Percentiles rank a stretch among this genome's conserved stretches.
Evolutionary conservation across 2,888 invertebrate genomes (phyloP).

Genomic region (Dermolepida albohirtum): DNA sequence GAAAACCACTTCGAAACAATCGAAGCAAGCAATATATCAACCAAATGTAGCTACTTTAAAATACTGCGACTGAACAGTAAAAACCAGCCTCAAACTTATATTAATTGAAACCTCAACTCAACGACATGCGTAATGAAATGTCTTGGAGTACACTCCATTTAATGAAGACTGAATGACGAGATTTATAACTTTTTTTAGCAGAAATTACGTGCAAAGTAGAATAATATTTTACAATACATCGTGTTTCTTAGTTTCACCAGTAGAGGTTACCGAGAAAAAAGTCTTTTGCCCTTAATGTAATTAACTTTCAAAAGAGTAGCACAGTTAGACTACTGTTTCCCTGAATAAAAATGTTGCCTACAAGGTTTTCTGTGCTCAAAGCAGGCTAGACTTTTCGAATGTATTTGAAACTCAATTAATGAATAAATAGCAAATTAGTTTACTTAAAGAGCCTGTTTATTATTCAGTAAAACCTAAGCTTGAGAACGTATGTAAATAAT

Average conservation of each 20-base stretch:
- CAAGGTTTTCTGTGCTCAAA: not conserved
- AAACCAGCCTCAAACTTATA: conserved; percentile 53
- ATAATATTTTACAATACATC: conserved; percentile 46
- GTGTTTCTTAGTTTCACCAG: conserved; percentile 38
- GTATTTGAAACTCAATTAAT: conserved; percentile 26
- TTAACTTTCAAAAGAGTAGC: conserved; percentile 49
- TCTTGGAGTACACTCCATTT: conserved; percentile 51
- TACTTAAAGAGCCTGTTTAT: conserved; percentile 31
- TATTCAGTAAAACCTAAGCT: conserved; percentile 22
- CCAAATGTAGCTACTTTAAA: not conserved
- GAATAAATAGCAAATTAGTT: conserved; percentile 25
- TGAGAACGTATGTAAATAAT: conserved; percentile 6
- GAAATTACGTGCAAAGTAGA: conserved; percentile 52
- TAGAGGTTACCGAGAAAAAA: conserved; percentile 39
- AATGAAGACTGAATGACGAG: conserved; percentile 42
- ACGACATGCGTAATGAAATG: conserved; percentile 57
- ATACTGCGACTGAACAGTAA: conserved; percentile 50
- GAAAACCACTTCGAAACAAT: no score
- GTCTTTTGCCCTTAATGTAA: conserved; percentile 47
- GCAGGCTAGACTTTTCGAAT: conserved; percentile 7
- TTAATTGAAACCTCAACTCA: conserved; percentile 56
- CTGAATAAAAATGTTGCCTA: conserved; percentile 8
- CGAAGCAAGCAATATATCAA: no score
- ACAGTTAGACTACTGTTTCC: not conserved
- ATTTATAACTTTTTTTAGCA: conserved; percentile 44